Evolutionary conservation across 2,797 vertebrate species (phyloP), one percentile per base, ranked within the genome.

Genomic region (Buphagus erythrorhynchus): DNA sequence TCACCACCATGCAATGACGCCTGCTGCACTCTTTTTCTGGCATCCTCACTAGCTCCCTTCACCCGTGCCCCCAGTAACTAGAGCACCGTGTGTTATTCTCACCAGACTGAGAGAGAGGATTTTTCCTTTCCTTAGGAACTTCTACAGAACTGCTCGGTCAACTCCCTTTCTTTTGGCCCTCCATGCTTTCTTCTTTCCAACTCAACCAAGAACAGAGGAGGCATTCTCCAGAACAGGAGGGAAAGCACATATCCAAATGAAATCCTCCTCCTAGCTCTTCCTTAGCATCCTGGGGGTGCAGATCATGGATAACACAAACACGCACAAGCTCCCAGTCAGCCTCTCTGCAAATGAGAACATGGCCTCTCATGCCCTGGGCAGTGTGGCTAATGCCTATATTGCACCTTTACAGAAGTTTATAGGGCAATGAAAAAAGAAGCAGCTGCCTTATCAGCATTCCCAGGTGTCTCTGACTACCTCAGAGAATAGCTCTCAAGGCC

Each of bases 1-100:
- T 95, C 96, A 91, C 93, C 87, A 93, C 93, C 91, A 93, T 95
- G 91, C 87, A 96, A 52, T 95, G 95, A 96, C 85, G 91, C 93
- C 73, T 95, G 95, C 93, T 96, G 90, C 85, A 94, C 88, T 97
- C 96, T 95, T 96, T 92, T 97, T 95, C 93, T 95, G 92, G 91
- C 94, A 95, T 92, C 88, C 75, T 94, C 73, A 92, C 85, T 68
- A 86, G 38, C 94, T 96, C 89, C 83, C 84, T 96, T 97, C 96
- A 97, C 96, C 94, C 89, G 1, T 96, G 94, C 79, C 84, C 91
- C 83, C 82, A 82, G 83, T 95, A 96, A 95, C 88, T 92, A 55
- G 95, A 96, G 59, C 83, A 75, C 67, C 17, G 61, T 40, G 73
- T 93, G 96, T 94, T 91, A 84, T 96, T 93, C 93, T 93, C 85